Evolutionary conservation across 2,888 invertebrate species (phyloP).

Genomic region (Calliopum simillimum): DNA sequence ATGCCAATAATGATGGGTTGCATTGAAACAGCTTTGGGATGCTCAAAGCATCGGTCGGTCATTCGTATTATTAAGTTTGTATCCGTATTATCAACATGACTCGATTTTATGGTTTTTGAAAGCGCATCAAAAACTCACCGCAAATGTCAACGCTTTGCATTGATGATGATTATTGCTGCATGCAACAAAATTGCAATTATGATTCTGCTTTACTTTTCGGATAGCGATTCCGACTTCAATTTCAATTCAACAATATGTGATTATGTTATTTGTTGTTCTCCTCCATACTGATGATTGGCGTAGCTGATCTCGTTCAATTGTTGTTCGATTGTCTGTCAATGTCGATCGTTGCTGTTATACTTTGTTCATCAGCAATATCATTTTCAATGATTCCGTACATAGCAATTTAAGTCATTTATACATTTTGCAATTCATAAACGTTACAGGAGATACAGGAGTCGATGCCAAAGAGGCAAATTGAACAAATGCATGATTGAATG

Average conservation of each 20-base stretch:
- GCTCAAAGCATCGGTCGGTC: too few relatives aligned
- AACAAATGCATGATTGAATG: too few relatives aligned
- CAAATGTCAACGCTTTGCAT: slow-evolving; percentile 52
- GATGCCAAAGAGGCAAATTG: neutral
- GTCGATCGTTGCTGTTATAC: slow-evolving; percentile 9
- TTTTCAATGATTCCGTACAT: slow-evolving; percentile 25
- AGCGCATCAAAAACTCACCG: slow-evolving; percentile 59
- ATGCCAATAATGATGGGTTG: too few relatives aligned
- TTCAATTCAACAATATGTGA: slow-evolving; percentile 5
- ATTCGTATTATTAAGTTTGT: slow-evolving; percentile 22
- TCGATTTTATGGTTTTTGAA: slow-evolving; percentile 49
- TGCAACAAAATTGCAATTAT: neutral
- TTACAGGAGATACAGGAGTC: slow-evolving; percentile 16
- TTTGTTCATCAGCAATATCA: slow-evolving; percentile 9
- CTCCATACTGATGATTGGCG: neutral
- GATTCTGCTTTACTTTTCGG: neutral
- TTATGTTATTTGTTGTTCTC: slow-evolving; percentile 12
- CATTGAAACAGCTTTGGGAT: too few relatives aligned
- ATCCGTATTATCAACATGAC: slow-evolving; percentile 35
- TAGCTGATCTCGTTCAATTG: neutral
- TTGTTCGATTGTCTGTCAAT: neutral
- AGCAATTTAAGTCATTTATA: slow-evolving; percentile 47
- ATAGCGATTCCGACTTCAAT: neutral
- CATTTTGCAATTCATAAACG: slow-evolving; percentile 22
- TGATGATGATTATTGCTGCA: slow-evolving; percentile 2